Evolutionary conservation across 2,888 invertebrate genomes (phyloP).

Genomic region (Nebria salina): DNA sequence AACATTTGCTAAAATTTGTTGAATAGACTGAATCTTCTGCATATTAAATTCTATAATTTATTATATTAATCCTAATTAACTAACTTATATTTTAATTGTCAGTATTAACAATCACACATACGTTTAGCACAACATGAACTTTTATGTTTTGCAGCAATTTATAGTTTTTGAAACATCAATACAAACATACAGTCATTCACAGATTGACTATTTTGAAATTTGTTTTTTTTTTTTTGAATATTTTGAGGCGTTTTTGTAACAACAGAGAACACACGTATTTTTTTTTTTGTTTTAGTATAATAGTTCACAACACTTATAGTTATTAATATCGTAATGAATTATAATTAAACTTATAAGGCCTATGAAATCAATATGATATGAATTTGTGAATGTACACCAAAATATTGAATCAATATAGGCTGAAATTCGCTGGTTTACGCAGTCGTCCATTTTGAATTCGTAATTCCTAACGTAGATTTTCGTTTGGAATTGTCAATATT

Average conservation of each 20-base stretch:
- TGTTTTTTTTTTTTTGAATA: background rate
- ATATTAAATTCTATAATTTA: background rate
- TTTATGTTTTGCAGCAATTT: background rate
- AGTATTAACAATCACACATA: slow-evolving; percentile 10
- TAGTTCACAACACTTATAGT: slow-evolving; percentile 17
- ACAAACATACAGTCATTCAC: slow-evolving; percentile 15
- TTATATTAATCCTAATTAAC: background rate
- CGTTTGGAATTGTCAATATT: background rate
- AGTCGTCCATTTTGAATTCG: background rate
- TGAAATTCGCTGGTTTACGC: background rate
- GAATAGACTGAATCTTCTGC: background rate
- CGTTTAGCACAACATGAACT: slow-evolving; percentile 14
- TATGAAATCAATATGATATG: background rate
- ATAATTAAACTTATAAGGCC: background rate
- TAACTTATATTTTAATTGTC: background rate
- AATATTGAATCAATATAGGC: background rate
- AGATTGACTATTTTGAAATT: slow-evolving; percentile 19
- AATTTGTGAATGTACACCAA: background rate
- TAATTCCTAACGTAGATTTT: background rate
- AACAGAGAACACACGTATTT: slow-evolving; percentile 13
- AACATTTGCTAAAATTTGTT: slow-evolving; percentile 9
- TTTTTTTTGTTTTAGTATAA: background rate
- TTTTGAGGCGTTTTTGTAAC: slow-evolving; percentile 24
- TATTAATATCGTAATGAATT: slow-evolving; percentile 5
- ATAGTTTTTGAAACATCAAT: background rate